phyloP scores from a whole-genome alignment of 1,140 invertebrate species.

The Hormaphis cornu region DNA sequence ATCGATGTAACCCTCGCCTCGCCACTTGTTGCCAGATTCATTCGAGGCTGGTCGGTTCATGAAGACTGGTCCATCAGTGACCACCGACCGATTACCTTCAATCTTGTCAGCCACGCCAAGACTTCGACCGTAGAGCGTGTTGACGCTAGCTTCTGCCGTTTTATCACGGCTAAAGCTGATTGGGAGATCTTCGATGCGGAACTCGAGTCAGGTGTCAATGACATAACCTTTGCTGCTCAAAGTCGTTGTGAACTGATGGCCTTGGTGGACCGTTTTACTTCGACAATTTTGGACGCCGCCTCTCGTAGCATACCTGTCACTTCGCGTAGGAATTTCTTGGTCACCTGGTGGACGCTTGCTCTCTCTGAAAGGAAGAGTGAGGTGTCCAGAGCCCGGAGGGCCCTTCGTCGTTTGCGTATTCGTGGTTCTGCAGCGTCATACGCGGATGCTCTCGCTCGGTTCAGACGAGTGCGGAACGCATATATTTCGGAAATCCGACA shows the following conservation, averaged over 20 bases:
- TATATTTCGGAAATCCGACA: not conserved
- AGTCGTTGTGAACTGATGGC: not conserved
- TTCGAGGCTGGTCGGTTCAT: not conserved
- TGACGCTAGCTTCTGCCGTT: not conserved
- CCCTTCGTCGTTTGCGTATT: not conserved
- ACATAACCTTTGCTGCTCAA: not conserved
- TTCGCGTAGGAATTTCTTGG: not conserved
- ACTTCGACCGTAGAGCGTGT: not conserved
- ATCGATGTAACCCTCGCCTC: not conserved
- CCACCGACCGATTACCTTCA: not conserved
- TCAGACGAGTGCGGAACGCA: not conserved
- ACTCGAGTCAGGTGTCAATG: no score
- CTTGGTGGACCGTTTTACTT: not conserved
- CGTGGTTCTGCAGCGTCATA: no score
- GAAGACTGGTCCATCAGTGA: not conserved
- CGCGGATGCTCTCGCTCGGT: not conserved
- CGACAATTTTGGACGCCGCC: not conserved
- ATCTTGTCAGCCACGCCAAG: not conserved
- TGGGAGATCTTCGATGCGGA: not conserved
- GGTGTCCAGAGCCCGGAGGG: not conserved
- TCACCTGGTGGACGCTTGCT: not conserved
- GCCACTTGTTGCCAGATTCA: not conserved
- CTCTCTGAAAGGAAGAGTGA: not conserved
- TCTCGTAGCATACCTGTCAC: not conserved
- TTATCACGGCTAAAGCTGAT: not conserved